A percentile compares a stretch with the other conserved stretches of the same genome.
phyloP scores from a whole-genome alignment of 2,888 invertebrate genomes.

The Mythimna ferrago region DNA sequence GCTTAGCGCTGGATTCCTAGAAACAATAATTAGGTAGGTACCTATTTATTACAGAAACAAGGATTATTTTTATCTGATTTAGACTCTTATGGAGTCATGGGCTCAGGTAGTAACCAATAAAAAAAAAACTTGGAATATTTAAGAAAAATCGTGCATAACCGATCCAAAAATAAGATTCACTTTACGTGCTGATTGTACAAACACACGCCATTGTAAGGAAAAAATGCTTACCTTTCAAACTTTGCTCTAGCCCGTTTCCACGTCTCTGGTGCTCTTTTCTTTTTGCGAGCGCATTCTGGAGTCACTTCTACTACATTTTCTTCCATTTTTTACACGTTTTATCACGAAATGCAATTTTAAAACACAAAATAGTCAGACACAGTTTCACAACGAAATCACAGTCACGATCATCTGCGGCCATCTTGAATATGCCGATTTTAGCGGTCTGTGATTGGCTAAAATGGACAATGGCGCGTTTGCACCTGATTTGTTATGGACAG shows the following conservation, averaged over 20 bases:
- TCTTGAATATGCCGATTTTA: too few species aligned
- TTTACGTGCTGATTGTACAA: constrained; percentile 38
- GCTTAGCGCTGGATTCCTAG: too few species aligned
- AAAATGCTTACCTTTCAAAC: constrained; percentile 9
- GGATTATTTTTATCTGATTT: too few species aligned
- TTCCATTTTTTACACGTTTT: constrained; percentile 6
- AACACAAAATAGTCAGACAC: constrained; percentile 8
- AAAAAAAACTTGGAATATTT: background rate
- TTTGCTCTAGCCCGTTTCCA: constrained; percentile 14
- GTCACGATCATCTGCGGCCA: background rate
- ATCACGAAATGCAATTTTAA: constrained; percentile 4
- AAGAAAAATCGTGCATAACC: background rate
- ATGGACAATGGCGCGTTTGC: constrained; percentile 19
- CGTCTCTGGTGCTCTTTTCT: constrained; percentile 2
- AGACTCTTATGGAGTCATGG: too few species aligned
- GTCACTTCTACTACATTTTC: constrained; percentile 19
- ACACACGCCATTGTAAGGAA: constrained; percentile 17
- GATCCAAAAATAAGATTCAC: background rate
- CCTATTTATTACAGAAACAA: too few species aligned
- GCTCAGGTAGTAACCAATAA: too few species aligned
- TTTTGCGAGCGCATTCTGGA: constrained; percentile 14
- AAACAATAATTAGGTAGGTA: too few species aligned
- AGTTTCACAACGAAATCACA: constrained; percentile 11
- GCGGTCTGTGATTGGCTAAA: constrained; percentile 11
- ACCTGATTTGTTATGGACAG: background rate